Evolutionary conservation across 2,113 vertebrate species (phyloP), one percentile per base, ranked within the genome.

Genomic region (Oreochromis niloticus): DNA sequence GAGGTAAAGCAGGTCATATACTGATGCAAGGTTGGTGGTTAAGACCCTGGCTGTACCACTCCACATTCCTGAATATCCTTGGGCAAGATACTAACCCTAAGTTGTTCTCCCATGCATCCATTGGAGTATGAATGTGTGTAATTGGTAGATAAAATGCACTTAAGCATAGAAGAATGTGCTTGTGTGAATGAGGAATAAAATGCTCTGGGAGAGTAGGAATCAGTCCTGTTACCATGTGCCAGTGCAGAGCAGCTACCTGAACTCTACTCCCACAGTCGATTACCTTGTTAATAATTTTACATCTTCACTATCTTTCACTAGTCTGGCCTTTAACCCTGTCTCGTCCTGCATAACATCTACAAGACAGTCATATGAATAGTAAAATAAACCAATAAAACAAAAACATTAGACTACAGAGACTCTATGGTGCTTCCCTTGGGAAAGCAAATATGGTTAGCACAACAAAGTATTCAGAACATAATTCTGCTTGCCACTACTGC

Each of bases 141-240:
- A 59, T 30, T 55, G 56, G 56, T 59, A 59, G 56, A 59, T 32
- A 59, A 59, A 59, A 59, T 0, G 0, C 14, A 59, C 56, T 59
- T 59, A 59, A 17, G 56, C 56, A 59, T 32, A 59, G 7, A 59
- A 59, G 4, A 59, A 59, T 32, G 56, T 59, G 14, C 14, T 59
- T 32, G 56, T 59, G 0, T 59, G 56, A 59, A 32, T 59, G 27
- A 59, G 7, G 27, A 17, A 6, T 59, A 59, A 59, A 59, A 27
- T 59, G 56, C 56, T 1, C 27, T 59, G 56, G 27, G 56, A 59
- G 56, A 59, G 56, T 59, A 59, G 56, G 27, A 30, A 59, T 59
- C 56, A 59, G 56, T 59, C 27, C 56, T 59, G 56, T 59, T 30
- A 30, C 13, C 56, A 59, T 30, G 56, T 59, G 7, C 56, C 56